phyloP scores from a whole-genome alignment of 2,797 vertebrate species.

The Fringilla coelebs region DNA sequence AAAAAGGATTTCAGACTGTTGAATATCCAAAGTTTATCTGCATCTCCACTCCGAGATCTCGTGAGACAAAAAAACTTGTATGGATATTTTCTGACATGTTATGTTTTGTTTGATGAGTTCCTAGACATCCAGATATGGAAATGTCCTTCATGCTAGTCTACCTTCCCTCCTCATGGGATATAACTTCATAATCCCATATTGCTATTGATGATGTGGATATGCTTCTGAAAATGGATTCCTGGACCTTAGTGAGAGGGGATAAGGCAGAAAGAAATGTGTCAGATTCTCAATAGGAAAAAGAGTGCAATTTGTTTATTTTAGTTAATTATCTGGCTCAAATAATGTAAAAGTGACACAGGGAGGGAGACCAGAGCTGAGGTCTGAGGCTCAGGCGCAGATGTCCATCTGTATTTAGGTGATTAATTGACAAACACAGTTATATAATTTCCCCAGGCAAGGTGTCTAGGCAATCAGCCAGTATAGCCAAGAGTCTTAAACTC shows the following conservation, averaged over 20 bases:
- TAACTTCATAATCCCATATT: not conserved
- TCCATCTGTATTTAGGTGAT: not conserved
- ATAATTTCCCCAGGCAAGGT: not conserved
- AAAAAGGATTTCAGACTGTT: not conserved
- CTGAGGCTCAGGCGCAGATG: not conserved
- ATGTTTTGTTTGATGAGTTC: not conserved
- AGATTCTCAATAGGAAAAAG: not conserved
- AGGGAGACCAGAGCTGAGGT: not conserved
- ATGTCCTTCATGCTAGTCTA: not conserved
- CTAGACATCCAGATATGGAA: not conserved
- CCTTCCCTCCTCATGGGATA: not conserved
- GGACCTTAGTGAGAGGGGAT: not conserved
- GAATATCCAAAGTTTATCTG: not conserved
- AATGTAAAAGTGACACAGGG: not conserved
- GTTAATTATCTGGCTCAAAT: not conserved
- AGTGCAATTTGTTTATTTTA: not conserved
- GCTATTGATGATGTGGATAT: not conserved
- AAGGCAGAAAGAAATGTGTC: not conserved
- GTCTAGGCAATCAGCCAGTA: not conserved
- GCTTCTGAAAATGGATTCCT: not conserved
- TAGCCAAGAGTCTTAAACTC: not conserved
- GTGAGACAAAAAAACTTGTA: not conserved
- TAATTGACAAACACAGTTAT: not conserved
- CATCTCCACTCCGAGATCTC: not conserved
- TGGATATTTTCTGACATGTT: not conserved